phyloP scores from a whole-genome alignment of 2,113 vertebrate genomes.

The Alosa alosa region DNA sequence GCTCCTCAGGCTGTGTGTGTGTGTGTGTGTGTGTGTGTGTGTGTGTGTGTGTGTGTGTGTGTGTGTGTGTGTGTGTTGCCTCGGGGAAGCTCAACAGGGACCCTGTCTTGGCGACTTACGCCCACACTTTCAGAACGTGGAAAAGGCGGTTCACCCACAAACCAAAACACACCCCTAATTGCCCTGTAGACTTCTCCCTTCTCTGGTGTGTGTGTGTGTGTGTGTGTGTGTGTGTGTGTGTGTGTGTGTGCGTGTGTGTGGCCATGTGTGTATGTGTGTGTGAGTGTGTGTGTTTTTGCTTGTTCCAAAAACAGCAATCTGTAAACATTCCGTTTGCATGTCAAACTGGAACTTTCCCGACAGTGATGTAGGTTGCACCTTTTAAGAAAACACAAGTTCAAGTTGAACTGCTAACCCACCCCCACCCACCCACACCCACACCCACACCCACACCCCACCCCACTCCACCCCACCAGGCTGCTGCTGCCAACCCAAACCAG shows the following conservation, averaged over 20 bases:
- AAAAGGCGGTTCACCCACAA: too few species aligned
- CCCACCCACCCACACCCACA: background rate
- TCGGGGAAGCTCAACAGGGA: too few species aligned
- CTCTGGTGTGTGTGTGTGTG: background rate
- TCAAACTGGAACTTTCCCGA: background rate
- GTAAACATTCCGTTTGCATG: background rate
- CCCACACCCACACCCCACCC: background rate
- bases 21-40: too few species aligned
- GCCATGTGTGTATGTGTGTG: background rate
- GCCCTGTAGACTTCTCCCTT: too few species aligned
- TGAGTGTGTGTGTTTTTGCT: background rate
- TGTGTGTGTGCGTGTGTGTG: constrained; percentile 1
- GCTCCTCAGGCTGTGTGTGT: too few species aligned
- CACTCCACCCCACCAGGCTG: too few species aligned
- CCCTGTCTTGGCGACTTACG: too few species aligned
- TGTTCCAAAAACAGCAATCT: background rate
- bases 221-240: constrained; percentile 2
- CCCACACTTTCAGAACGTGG: too few species aligned
- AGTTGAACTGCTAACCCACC: background rate
- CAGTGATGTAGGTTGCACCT: background rate
- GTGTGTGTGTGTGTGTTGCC: too few species aligned
- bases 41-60: too few species aligned
- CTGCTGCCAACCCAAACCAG: too few species aligned
- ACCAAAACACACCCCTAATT: too few species aligned
- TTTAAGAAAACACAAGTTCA: background rate